Percentiles rank a stretch among this genome's conserved stretches.
These are phyloP conservation scores for Allygus modestus DNA, from an alignment of 2,888 invertebrate genomes.

Conservation along the genomic window DNA sequence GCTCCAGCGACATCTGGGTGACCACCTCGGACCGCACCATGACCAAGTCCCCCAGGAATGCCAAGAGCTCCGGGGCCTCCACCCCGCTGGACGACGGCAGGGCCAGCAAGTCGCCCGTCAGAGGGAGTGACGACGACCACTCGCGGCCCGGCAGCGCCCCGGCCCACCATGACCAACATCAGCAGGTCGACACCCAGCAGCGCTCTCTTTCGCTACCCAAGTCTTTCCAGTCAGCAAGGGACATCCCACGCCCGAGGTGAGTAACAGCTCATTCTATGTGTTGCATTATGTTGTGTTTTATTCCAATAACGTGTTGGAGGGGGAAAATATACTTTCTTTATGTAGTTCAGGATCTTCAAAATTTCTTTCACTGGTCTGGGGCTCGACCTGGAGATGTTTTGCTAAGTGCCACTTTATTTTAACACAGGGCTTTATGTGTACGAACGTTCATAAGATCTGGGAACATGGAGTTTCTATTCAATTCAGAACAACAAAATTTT, in stretches of 20 bases:
- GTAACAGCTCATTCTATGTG: background rate
- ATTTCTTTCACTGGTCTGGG: too few relatives aligned
- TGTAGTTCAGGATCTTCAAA: too few relatives aligned
- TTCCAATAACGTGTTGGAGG: too few relatives aligned
- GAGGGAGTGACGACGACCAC: constrained; percentile 54
- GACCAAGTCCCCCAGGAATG: constrained; percentile 72
- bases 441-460: too few relatives aligned
- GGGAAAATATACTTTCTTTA: too few relatives aligned
- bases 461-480: too few relatives aligned
- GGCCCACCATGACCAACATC: constrained; percentile 77
- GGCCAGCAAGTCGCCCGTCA: constrained; percentile 61
- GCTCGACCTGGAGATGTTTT: too few relatives aligned
- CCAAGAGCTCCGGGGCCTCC: constrained; percentile 74
- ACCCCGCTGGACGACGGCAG: constrained; percentile 74
- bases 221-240: constrained; percentile 75
- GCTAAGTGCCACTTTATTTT: too few relatives aligned
- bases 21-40: constrained; percentile 77
- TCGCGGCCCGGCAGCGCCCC: constrained; percentile 78
- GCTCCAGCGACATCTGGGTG: constrained; percentile 78
- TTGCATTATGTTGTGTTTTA: background rate
- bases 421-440: too few relatives aligned
- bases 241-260: constrained; percentile 66
- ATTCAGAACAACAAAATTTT: too few relatives aligned
- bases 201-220: constrained; percentile 78
- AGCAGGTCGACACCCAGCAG: constrained; percentile 75